These are phyloP conservation scores for Aepyceros melampus DNA, from an alignment of 2,113 vertebrate genomes.

Conservation along the genomic window DNA sequence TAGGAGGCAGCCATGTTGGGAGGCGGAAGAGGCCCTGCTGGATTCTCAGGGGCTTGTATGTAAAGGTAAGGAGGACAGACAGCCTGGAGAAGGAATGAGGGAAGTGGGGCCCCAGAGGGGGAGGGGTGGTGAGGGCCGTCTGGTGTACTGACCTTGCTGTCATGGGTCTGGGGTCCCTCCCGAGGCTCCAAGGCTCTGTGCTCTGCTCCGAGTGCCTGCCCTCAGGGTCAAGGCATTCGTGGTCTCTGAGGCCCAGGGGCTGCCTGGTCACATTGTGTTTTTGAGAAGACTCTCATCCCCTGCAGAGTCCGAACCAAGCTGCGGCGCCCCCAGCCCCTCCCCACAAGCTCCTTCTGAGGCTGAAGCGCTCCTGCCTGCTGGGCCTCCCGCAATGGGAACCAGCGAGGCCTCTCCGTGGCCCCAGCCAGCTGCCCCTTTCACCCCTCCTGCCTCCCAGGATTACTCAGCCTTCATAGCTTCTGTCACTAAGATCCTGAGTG, in stretches of 20 bases:
- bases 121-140: neutral
- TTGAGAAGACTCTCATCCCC: conserved; percentile 9
- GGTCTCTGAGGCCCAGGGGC: neutral
- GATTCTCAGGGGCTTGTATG: neutral
- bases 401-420: neutral
- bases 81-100: neutral
- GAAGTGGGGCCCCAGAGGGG: neutral
- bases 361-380: neutral
- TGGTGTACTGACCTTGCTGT: neutral
- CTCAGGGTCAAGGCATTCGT: neutral
- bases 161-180: neutral
- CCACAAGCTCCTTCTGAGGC: neutral
- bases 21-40: neutral
- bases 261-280: neutral
- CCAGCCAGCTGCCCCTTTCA: conserved; percentile 25
- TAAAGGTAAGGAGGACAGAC: neutral
- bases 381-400: neutral
- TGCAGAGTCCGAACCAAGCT: neutral
- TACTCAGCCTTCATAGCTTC: conserved; percentile 1
- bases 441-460: conserved; percentile 3
- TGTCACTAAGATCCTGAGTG: conserved; percentile 37
- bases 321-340: neutral
- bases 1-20: neutral
- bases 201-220: neutral
- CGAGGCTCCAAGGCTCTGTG: neutral